These are phyloP conservation scores for Palythoa caribaeorum DNA, from an alignment of 92 coral and sea anemone species.

Conservation along the genomic window DNA sequence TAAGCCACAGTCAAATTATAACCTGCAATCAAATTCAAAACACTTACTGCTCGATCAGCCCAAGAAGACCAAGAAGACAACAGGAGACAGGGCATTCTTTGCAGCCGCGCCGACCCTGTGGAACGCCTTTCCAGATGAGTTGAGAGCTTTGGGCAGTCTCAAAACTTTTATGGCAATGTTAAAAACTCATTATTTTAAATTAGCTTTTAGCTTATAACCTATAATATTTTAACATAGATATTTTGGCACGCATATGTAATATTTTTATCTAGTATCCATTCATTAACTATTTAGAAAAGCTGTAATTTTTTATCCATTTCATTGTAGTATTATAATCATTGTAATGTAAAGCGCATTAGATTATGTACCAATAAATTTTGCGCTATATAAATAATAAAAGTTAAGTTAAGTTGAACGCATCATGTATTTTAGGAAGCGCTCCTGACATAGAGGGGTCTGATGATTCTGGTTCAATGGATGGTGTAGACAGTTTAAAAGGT, in stretches of 20 bases:
- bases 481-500: background rate
- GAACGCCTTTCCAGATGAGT: slow-evolving; percentile 40
- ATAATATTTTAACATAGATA: no score
- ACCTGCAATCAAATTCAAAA: no score
- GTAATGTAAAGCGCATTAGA: no score
- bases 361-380: no score
- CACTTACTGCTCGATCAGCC: background rate
- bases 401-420: background rate
- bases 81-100: slow-evolving; percentile 47
- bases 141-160: slow-evolving; percentile 41
- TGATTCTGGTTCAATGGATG: background rate
- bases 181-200: background rate
- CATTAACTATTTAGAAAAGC: no score
- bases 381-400: no score
- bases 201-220: no score
- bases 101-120: slow-evolving; percentile 30
- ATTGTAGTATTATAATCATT: no score
- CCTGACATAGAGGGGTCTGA: background rate
- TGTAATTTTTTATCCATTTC: no score
- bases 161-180: slow-evolving; percentile 42
- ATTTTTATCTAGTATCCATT: no score
- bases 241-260: no score
- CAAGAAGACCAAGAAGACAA: slow-evolving; percentile 42
- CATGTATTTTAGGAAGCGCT: background rate
- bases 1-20: no score